phyloP scores from a whole-genome alignment of 2,113 vertebrate genomes.

The Crocuta crocuta region DNA sequence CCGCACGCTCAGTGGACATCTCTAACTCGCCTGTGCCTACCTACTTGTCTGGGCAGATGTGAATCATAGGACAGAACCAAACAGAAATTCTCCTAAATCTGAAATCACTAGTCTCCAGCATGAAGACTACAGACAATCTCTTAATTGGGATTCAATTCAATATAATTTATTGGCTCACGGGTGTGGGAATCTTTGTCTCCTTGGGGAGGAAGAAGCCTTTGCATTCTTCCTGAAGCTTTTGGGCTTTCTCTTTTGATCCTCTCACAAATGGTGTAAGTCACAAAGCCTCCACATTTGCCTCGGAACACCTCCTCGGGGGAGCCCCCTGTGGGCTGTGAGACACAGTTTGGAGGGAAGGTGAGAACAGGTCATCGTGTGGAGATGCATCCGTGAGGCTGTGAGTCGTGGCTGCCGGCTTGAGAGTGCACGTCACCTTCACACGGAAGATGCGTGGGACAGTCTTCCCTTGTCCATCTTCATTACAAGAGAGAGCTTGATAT shows the following conservation, averaged over 20 bases:
- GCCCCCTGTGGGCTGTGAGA: background rate
- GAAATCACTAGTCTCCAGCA: background rate
- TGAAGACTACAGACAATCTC: background rate
- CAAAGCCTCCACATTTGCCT: background rate
- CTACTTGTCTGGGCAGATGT: rapidly evolving
- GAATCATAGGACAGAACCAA: rapidly evolving
- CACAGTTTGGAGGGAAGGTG: too few relatives aligned
- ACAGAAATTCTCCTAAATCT: background rate
- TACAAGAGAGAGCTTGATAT: rapidly evolving
- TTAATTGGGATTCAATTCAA: background rate
- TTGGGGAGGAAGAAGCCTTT: background rate
- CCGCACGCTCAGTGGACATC: rapidly evolving
- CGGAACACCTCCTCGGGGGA: background rate
- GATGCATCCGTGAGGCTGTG: rapidly evolving
- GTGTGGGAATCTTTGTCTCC: background rate
- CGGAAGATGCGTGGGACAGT: rapidly evolving
- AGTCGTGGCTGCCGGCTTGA: rapidly evolving
- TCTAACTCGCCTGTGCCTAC: rapidly evolving
- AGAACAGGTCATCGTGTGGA: rapidly evolving
- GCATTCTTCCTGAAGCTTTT: background rate
- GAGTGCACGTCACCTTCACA: rapidly evolving
- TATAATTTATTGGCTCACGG: background rate
- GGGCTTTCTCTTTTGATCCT: background rate
- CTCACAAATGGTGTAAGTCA: background rate
- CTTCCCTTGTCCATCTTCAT: rapidly evolving